Base-by-base conservation (phyloP, 1,140 invertebrate species). In the Zophobas atratus region DNA sequence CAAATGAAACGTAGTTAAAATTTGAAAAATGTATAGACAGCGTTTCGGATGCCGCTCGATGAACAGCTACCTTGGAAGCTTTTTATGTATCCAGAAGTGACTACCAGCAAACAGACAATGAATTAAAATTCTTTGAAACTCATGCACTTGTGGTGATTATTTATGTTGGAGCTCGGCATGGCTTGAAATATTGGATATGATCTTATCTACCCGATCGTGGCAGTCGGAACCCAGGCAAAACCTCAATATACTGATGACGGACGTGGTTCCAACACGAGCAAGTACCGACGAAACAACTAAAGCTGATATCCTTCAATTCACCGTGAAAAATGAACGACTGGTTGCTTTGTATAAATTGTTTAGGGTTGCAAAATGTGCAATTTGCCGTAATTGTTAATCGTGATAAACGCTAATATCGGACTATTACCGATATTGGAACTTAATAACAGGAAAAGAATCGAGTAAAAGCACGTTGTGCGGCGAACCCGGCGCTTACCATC, bases 51-150 rank as follows among this genome's bases (percentile, higher is more conserved):
- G 55, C 77, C 36, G 36, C 41, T 76, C 67, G 67, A 55, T 71
- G 67, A 56, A 43, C 38, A 33, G 77, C 73, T 76, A 76, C 77
- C 70, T 71, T 75, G 63, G 73, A 70, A 76, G 73, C 63, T 51
- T 49, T 67, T 71, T 77, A 73, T 76, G 63, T 72, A 77, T 71
- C 73, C 74, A 70, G 79, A 78, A 76, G 79, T 75, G 60, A 76
- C 79, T 78, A 78, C 79, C 67, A 76, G 75, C 67, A 60, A 80
- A 76, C 77, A 77, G 67, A 78, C 79, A 78, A 80, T 78, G 77
- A 80, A 80, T 80, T 80, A 78, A 80, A 80, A 78, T 80, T 80
- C 79, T 78, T 78, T 78, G 79, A 80, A 80, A 80, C 73, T 80
- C 76, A 77, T 80, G 78, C 77, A 67, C 39, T 78, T 57, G 43